Evolutionary conservation across 2,888 invertebrate genomes (phyloP), one percentile per base, ranked within the genome.

Genomic region (Xestia sexstrigata): DNA sequence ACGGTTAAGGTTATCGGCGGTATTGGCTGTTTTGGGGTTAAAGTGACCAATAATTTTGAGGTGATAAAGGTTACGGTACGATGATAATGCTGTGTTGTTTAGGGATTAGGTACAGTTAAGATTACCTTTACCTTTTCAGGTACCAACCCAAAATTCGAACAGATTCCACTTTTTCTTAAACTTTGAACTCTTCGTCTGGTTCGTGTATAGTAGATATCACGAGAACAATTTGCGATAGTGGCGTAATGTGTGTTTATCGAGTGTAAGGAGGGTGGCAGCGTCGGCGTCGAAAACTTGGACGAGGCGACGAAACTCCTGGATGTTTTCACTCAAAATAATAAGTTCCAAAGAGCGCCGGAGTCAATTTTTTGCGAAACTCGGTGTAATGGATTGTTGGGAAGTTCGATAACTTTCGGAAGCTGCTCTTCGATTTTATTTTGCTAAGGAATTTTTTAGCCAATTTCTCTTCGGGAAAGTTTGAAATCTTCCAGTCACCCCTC

Each of bases 311-410:
- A 94, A 95, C 94, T 95, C 93, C 89, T 91, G 93, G 94, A 95
- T 95, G 94, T 96, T 96, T 96, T 95, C 95, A 93, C 95, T 96
- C 94, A 95, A 96, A 96, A 96, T 96, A 96, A 96, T 96, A 96
- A 96, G 94, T 96, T 95, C 93, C 93, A 89, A 91, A 90, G 89
- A 90, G 91, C 86, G 88, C 82, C 87, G 79, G 93, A 95, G 94
- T 94, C 90, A 94, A 93, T 96, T 96, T 96, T 96, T 96, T 95
- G 93, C 95, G 92, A 95, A 95, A 96, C 95, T 95, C 94, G 93
- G 95, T 95, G 96, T 96, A 96, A 96, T 96, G 96, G 96, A 95
- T 96, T 96, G 96, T 96, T 95, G 95, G 94, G 88, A 96, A 96
- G 91, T 96, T 95, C 95, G 95, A 96, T 96, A 96, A 96, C 95